These are phyloP conservation scores for Kryphioiulus occultus DNA, from an alignment of 2,888 invertebrate species.

Conservation along the genomic window DNA sequence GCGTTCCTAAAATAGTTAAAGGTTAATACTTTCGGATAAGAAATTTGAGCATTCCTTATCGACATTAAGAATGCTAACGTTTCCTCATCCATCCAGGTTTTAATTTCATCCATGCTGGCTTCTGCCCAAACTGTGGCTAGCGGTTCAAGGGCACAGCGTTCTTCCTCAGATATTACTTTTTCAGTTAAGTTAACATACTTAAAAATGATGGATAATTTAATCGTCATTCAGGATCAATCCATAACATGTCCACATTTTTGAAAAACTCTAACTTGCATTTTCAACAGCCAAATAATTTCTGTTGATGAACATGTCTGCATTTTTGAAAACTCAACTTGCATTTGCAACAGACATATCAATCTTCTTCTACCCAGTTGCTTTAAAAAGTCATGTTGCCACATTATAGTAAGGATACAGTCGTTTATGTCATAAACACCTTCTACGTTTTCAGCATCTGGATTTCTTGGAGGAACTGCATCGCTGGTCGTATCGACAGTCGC, in stretches of 20 bases:
- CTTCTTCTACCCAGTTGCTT: too few relatives aligned
- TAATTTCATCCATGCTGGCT: not conserved
- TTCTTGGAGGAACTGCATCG: not conserved
- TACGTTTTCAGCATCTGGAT: not conserved
- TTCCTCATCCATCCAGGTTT: not conserved
- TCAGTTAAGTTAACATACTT: not conserved
- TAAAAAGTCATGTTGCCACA: not conserved
- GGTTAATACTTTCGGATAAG: not conserved
- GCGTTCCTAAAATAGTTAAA: not conserved
- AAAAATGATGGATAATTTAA: too few relatives aligned
- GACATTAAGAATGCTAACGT: not conserved
- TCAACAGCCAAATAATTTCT: not conserved
- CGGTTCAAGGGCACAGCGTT: not conserved
- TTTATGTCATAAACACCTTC: slow-evolving; percentile 37
- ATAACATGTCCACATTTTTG: too few relatives aligned
- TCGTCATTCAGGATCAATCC: too few relatives aligned
- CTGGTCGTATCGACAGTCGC: not conserved
- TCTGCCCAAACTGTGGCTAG: not conserved
- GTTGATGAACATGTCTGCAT: too few relatives aligned
- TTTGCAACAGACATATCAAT: too few relatives aligned
- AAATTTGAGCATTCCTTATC: not conserved
- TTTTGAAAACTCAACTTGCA: too few relatives aligned
- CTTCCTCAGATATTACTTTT: not conserved
- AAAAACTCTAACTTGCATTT: too few relatives aligned
- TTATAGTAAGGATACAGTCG: slow-evolving; percentile 24